phyloP scores from a whole-genome alignment of 2,113 vertebrate species.

The Pterophyllum scalare region DNA sequence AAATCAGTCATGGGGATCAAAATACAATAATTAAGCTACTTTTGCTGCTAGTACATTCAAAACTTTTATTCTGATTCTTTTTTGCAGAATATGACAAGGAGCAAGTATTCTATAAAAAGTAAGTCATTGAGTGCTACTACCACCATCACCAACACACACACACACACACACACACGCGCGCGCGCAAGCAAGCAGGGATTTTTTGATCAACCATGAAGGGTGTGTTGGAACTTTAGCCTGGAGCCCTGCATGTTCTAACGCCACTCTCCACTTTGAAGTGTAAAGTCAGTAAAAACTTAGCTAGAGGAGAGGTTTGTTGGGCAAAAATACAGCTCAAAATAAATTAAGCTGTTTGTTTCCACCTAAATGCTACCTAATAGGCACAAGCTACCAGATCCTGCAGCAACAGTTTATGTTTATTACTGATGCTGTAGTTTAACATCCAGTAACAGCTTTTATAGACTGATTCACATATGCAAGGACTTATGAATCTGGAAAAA shows the following conservation, averaged over 20 bases:
- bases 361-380: conserved; percentile 31
- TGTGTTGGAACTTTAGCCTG: conserved; percentile 38
- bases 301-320: conserved; percentile 25
- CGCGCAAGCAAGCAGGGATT: background rate
- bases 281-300: conserved; percentile 57
- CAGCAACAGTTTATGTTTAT: conserved; percentile 20
- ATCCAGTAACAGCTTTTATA: conserved; percentile 12
- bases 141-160: background rate
- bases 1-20: too few species aligned
- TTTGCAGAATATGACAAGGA: too few species aligned
- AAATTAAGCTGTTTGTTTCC: conserved; percentile 34
- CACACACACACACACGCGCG: background rate
- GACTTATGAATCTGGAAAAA: background rate
- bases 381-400: background rate
- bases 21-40: too few species aligned
- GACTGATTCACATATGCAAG: conserved; percentile 9
- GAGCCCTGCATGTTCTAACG: conserved; percentile 54
- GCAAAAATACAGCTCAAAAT: conserved; percentile 29
- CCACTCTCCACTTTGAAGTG: conserved; percentile 54
- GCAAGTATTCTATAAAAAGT: too few species aligned
- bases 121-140: background rate
- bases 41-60: too few species aligned
- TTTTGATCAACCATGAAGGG: conserved; percentile 48
- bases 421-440: conserved; percentile 18
- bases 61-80: too few species aligned